Evolutionary conservation across 2,113 vertebrate genomes (phyloP).

Genomic region (Copsychus sechellarum): DNA sequence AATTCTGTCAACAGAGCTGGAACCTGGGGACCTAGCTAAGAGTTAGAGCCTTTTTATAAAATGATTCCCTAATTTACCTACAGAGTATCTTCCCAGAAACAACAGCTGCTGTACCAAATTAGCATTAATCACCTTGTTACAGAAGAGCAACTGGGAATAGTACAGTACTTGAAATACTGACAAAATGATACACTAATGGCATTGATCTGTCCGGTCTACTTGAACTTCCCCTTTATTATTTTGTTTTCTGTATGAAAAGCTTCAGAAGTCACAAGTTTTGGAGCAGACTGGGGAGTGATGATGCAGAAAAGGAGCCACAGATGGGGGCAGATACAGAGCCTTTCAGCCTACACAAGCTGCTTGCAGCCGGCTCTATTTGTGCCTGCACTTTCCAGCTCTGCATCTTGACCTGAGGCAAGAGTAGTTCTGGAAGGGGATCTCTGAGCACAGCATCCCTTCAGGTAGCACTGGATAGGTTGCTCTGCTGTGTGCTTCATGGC

Average conservation of each 20-base stretch:
- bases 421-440: not conserved
- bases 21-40: not conserved
- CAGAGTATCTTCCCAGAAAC: slow-evolving; percentile 31
- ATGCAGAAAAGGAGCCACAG: not conserved
- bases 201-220: slow-evolving; percentile 20
- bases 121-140: slow-evolving; percentile 47
- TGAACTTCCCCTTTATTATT: not conserved
- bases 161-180: slow-evolving; percentile 11
- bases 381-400: not conserved
- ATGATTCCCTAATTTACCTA: slow-evolving; percentile 15
- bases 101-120: slow-evolving; percentile 53
- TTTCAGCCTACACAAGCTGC: not conserved
- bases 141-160: slow-evolving; percentile 21
- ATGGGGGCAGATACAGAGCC: rapidly evolving
- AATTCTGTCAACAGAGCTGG: slow-evolving; percentile 10
- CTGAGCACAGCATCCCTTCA: not conserved
- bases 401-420: not conserved
- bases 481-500: not conserved
- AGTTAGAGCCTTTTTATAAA: not conserved
- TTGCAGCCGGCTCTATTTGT: not conserved
- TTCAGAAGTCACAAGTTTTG: not conserved
- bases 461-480: not conserved
- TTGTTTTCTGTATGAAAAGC: not conserved
- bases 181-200: slow-evolving; percentile 41
- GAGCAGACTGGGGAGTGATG: not conserved